Conservation (phyloP, 2,113 vertebrate genomes). For the mouse (Mus musculus) region GRCm39 chr16:51491501-51492000, state of each 20-base stretch:
- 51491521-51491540: background rate
- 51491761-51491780: constrained; percentile 49
- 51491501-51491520: background rate
- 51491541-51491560: background rate
- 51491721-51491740: constrained; percentile 39
- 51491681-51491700: constrained; percentile 57
- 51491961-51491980: constrained; percentile 2
- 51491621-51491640: constrained; percentile 20
- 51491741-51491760: constrained; percentile 67
- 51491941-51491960: background rate
- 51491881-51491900: constrained; percentile 55
- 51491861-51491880: constrained; percentile 27
- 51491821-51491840: constrained; percentile 45
- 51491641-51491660: constrained; percentile 12
- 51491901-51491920: constrained; percentile 34
- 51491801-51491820: constrained; percentile 72
- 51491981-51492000: constrained; percentile 37
- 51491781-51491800: constrained; percentile 54
- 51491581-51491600: constrained; percentile 44
- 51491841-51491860: constrained; percentile 47
- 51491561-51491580: constrained; percentile 47
- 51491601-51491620: constrained; percentile 3
- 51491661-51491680: background rate
- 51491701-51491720: constrained; percentile 25
- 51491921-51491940: constrained; percentile 60